Evolutionary conservation across 2,113 vertebrate species (phyloP), one percentile per base, ranked within the genome.

Genomic region (Hemibagrus wyckioides): DNA sequence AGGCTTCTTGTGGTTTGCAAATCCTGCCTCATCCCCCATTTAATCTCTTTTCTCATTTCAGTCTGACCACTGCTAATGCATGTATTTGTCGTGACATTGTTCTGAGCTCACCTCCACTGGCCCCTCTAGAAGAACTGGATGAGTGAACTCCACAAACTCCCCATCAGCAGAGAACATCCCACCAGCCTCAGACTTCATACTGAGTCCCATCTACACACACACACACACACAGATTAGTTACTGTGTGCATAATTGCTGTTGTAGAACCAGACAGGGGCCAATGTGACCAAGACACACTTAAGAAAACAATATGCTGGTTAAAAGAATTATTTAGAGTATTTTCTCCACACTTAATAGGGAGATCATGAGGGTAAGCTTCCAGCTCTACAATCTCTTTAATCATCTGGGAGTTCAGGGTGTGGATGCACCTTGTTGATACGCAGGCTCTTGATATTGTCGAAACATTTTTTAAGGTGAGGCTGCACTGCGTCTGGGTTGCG

Each of bases 401-500:
- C 61, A 76, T 63, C 6, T 83, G 33, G 36, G 41, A 79, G 82
- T 85, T 39, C 25, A n/a, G 67, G 17, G 28, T 57, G 33, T 57
- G 30, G 28, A 14, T 83, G 56, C 87, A 94, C 97, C 96, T 96
- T 97, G 84, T 94, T 94, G 61, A 97, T 95, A 19, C 83, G 91
- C 75, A 98, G 92, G 63, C 93, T 93, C 89, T 95, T 97, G 86
- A 98, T 96, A 92, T 97, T 97, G 92, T 97, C 96, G 0, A 98
- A 98, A 91, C 97, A 98, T 86, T 98, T 97, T 90, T 97, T 97
- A 86, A 98, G 93, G 92, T 98, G 96, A 0, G 96, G 96, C 86
- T 97, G 97, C 88, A 98, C 95, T 2, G 97, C 96, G 1, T 96
- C 93, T 0, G 96, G 96, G 89, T 97, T 97, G 30, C 96, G 95